Conservation (phyloP, 2,797 vertebrate species). For the Gastrophryne carolinensis region DNA sequence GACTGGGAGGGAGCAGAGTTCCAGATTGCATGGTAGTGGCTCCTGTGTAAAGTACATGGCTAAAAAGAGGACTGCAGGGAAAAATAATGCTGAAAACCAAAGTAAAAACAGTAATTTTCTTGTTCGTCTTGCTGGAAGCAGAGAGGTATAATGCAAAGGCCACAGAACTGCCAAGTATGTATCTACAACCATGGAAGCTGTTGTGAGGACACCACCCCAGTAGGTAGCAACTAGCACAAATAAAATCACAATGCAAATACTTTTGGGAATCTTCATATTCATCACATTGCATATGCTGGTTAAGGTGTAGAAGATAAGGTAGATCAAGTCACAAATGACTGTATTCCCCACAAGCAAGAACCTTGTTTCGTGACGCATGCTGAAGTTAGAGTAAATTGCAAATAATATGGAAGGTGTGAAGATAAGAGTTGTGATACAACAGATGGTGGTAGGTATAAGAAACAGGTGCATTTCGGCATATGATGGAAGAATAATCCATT, state of each 20-base stretch:
- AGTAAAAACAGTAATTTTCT: slow-evolving; percentile 63
- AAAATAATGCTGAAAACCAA: slow-evolving; percentile 63
- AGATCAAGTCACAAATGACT: slow-evolving; percentile 73
- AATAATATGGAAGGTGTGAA: slow-evolving; percentile 71
- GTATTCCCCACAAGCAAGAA: slow-evolving; percentile 75
- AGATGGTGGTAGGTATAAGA: slow-evolving; percentile 67
- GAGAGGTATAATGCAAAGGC: slow-evolving; percentile 68
- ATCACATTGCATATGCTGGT: slow-evolving; percentile 65
- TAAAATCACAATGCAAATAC: slow-evolving; percentile 65
- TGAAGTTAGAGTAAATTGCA: slow-evolving; percentile 67
- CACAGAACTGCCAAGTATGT: slow-evolving; percentile 70
- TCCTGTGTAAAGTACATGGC: slow-evolving; percentile 62
- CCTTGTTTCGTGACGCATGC: slow-evolving; percentile 70
- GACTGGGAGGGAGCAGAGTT: slow-evolving; percentile 67
- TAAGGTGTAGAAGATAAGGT: slow-evolving; percentile 68
- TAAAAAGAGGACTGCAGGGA: slow-evolving; percentile 66
- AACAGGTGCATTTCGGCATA: slow-evolving; percentile 61
- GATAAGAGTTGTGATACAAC: slow-evolving; percentile 63
- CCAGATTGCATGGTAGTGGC: slow-evolving; percentile 60
- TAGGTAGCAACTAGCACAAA: slow-evolving; percentile 68
- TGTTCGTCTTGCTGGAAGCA: slow-evolving; percentile 67
- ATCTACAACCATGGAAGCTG: slow-evolving; percentile 72
- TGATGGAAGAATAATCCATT: slow-evolving; percentile 56
- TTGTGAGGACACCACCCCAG: slow-evolving; percentile 70
- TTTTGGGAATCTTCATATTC: slow-evolving; percentile 60